A percentile compares a stretch with the other conserved stretches of the same genome.
These are phyloP conservation scores for Picathartes gymnocephalus DNA, from an alignment of 2,113 vertebrate genomes.

Conservation along the genomic window DNA sequence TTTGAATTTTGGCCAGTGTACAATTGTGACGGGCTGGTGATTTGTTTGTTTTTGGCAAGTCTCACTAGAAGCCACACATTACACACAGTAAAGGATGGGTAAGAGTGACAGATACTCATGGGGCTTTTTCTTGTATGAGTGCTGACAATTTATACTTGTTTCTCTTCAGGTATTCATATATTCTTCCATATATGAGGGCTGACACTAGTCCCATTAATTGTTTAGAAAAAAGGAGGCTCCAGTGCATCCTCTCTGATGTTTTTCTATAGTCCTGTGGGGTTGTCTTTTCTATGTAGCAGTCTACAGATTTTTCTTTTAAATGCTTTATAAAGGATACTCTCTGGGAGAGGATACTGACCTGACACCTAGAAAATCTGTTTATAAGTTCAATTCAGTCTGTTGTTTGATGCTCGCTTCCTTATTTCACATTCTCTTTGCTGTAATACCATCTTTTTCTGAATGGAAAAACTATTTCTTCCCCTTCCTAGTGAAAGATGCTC, in stretches of 20 bases:
- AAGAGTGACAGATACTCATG: not conserved
- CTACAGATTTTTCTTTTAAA: not conserved
- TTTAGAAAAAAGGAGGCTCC: not conserved
- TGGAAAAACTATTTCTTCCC: not conserved
- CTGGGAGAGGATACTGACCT: not conserved
- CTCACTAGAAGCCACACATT: not conserved
- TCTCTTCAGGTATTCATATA: not conserved
- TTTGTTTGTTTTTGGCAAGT: not conserved
- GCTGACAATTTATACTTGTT: not conserved
- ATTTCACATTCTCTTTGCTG: constrained; percentile 22
- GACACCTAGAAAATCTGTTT: not conserved
- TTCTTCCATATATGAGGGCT: not conserved
- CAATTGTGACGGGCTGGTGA: not conserved
- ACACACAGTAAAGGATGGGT: not conserved
- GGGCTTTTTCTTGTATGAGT: not conserved
- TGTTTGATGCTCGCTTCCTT: not conserved
- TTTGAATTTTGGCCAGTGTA: not conserved
- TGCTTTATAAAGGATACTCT: not conserved
- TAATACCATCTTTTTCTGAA: not conserved
- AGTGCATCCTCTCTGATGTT: not conserved
- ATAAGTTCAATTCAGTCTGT: not conserved
- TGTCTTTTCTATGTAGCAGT: not conserved
- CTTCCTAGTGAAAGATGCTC: not conserved
- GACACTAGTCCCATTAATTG: not conserved
- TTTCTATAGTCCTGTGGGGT: not conserved